These are phyloP conservation scores for Zoanthus sociatus DNA, from an alignment of 92 coral and sea anemone species.

Conservation along the genomic window DNA sequence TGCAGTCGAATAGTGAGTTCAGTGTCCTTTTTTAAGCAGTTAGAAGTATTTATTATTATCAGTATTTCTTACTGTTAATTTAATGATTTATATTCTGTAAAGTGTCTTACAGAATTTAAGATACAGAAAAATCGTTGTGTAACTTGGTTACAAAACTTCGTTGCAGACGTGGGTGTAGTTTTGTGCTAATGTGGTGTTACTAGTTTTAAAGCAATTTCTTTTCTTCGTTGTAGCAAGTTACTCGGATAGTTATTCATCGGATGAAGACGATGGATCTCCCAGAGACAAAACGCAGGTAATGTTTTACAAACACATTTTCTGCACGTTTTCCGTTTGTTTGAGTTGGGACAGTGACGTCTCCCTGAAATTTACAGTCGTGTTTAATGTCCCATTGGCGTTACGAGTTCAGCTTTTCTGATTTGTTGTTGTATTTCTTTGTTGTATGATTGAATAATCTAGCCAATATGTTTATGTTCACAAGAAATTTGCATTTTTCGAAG, in stretches of 20 bases:
- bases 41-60: constrained; percentile 18
- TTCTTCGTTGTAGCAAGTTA: constrained; percentile 84
- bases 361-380: not conserved
- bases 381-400: not conserved
- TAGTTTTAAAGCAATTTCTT: constrained; percentile 23
- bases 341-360: constrained; percentile 12
- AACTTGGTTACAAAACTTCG: constrained; percentile 3
- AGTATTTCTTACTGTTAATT: not conserved
- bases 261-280: constrained; percentile 98
- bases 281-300: constrained; percentile 94
- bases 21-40: constrained; percentile 11
- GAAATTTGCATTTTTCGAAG: not conserved
- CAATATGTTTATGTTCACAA: not conserved
- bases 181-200: constrained; percentile 27
- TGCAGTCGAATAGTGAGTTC: constrained; percentile 32
- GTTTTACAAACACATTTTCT: not conserved
- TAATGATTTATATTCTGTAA: not conserved
- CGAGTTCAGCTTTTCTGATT: not conserved
- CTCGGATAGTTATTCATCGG: constrained; percentile 97
- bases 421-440: not conserved
- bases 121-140: not conserved
- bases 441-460: not conserved
- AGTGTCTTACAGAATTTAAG: not conserved
- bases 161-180: constrained; percentile 44
- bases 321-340: not conserved